These are phyloP conservation scores for Cheilinus undulatus DNA, from an alignment of 2,113 vertebrate genomes.

Conservation along the genomic window DNA sequence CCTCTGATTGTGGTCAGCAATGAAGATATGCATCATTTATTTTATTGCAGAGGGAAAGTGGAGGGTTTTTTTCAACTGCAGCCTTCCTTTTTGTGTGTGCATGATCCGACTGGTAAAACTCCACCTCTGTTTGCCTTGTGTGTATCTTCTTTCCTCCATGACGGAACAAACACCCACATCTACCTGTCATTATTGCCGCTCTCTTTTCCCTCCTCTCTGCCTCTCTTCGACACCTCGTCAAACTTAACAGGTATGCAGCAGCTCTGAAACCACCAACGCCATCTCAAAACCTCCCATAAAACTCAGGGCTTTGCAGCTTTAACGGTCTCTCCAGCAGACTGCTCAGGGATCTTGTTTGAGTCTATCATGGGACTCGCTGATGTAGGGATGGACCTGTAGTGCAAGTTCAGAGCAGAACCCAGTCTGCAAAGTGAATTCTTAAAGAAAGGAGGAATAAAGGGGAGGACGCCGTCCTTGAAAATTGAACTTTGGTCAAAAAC, in stretches of 20 bases:
- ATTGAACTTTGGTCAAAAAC: slow-evolving; percentile 38
- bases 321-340: slow-evolving; percentile 37
- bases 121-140: slow-evolving; percentile 20
- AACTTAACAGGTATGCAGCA: slow-evolving; percentile 18
- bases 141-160: slow-evolving; percentile 37
- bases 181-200: slow-evolving; percentile 29
- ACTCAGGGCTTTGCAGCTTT: slow-evolving; percentile 26
- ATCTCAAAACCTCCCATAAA: slow-evolving; percentile 1
- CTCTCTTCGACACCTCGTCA: slow-evolving; percentile 27
- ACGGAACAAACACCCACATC: slow-evolving; percentile 49
- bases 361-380: slow-evolving; percentile 32
- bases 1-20: slow-evolving; percentile 33
- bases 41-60: slow-evolving; percentile 48
- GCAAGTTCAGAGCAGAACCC: slow-evolving; percentile 22
- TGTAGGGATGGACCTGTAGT: slow-evolving; percentile 40
- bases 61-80: slow-evolving; percentile 15
- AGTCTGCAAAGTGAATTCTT: slow-evolving; percentile 57
- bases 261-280: background rate
- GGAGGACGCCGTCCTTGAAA: slow-evolving; percentile 34
- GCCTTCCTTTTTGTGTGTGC: slow-evolving; percentile 26
- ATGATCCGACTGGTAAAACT: slow-evolving; percentile 42
- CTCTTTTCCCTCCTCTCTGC: slow-evolving; percentile 34
- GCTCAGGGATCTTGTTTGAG: slow-evolving; percentile 11
- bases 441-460: slow-evolving; percentile 29
- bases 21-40: slow-evolving; percentile 49